phyloP scores from a whole-genome alignment of 2,113 vertebrate species.

The Progne subis region DNA sequence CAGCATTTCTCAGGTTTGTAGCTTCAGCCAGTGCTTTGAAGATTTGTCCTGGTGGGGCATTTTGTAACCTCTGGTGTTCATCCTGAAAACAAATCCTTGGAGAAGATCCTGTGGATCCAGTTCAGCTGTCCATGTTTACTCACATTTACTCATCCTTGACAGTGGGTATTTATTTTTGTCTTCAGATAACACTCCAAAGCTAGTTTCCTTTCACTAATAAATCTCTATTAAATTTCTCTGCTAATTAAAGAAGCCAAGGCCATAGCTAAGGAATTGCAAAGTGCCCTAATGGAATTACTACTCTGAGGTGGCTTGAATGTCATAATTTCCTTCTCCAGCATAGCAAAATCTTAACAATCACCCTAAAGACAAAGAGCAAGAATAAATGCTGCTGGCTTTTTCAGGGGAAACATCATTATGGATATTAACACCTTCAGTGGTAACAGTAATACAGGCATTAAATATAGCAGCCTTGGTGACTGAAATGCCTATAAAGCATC shows the following conservation, averaged over 20 bases:
- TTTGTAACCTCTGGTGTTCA: neutral
- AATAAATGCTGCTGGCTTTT: constrained; percentile 28
- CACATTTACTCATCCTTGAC: neutral
- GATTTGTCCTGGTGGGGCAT: neutral
- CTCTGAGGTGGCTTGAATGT: constrained; percentile 25
- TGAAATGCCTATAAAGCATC: constrained; percentile 31
- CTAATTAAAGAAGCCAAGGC: constrained; percentile 36
- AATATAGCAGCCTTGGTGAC: neutral
- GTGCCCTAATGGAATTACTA: constrained; percentile 26
- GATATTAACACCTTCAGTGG: constrained; percentile 25
- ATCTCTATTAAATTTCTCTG: neutral
- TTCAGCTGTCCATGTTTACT: neutral
- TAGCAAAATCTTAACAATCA: constrained; percentile 10
- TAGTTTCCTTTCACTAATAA: neutral
- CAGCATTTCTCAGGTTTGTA: neutral
- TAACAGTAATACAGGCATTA: constrained; percentile 37
- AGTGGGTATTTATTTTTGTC: neutral
- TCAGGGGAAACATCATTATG: neutral
- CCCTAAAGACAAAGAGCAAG: neutral
- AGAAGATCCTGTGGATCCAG: neutral
- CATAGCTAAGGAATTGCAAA: neutral
- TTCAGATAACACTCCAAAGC: neutral
- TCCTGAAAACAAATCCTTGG: neutral
- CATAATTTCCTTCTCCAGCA: neutral
- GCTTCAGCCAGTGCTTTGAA: neutral